Base-by-base conservation (phyloP, 2,797 vertebrate genomes). In the Leptodactylus fallax region DNA sequence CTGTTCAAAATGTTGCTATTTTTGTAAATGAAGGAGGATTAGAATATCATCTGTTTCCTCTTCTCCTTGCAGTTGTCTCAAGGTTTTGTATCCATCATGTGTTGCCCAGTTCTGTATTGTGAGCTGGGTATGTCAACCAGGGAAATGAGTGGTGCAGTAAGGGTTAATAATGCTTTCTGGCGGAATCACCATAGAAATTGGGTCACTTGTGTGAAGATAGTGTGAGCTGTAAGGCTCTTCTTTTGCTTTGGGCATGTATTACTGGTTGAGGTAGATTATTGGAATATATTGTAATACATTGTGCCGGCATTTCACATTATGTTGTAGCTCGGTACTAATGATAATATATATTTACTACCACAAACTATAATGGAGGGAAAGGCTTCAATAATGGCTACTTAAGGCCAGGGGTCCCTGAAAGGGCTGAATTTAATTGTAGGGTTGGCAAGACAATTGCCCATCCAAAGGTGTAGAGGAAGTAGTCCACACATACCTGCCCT, bases 161-260 rank as follows among this genome's bases (percentile, higher is more conserved):
- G 36, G 19, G 36, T 72, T 19, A 71, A 72, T 47, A 3, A 0
- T 47, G 36, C 14, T 45, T 47, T 47, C 69, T 72, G 16, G 16
- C 19, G 69, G 17, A 72, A 72, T 47, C 19, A 17, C 14, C 3
- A 16, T 13, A 65, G 61, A 25, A 80, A 80, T 16, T 12, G 53
- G 27, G 60, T 65, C 19, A 65, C 6, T 65, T n/a, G 67, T 36
- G 67, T n/a, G 19, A 9, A 47, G 63, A 21, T 9, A n/a, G 53
- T 58, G 17, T 19, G 14, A 17, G 21, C 27, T 17, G 21, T 16
- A 45, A 19, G 61, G 19, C 36, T 63, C 9, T 17, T 27, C 11
- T 63, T 80, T 81, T 81, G 79, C 79, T 81, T 63, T 9, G n/a
- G 79, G 79, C 79, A 61, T 47, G 60, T 81, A 23, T 49, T 65